Base-by-base conservation (phyloP, 2,113 vertebrate species). In the Centropus bengalensis region DNA sequence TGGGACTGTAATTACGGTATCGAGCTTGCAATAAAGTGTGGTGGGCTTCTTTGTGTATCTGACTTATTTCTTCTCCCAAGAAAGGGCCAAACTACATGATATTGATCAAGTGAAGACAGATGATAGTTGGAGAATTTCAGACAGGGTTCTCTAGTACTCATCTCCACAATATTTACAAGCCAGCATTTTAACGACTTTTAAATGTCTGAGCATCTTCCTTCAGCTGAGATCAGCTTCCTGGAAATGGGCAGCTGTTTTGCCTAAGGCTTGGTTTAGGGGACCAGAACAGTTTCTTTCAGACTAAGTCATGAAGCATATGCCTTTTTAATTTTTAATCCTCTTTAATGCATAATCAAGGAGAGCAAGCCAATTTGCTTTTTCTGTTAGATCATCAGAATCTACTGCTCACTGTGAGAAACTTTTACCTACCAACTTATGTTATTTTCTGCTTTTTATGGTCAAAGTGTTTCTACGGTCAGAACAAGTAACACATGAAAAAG, bases 301-400 rank as follows among this genome's bases (percentile, higher is more conserved):
- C 86, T 88, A 76, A 76, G 36, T 86, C 33, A 86, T 90, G 90
- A 94, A 47, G 47, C 40, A 79, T 71, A 52, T 1, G 33, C 20
- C 44, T 87, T 75, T 75, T 84, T 12, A 84, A 86, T 89, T 91
- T 86, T 95, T 86, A 93, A 91, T 87, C 56, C 51, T 82, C 86
- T 91, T 83, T 63, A 78, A 95, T 51, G 24, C 47, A 78, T 82
- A 87, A 94, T 75, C 78, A 89, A 91, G 52, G 47, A 81, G 12
- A 86, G 36, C 75, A 70, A 80, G 63, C 17, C 28, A 56, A 77
- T 66, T 73, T 82, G 59, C 14, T 62, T 84, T 80, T 92, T 77
- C 70, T 74, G 44, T 93, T 58, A 54, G 40, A 71, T 80, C 75
- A 86, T 85, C n/a, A 69, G 49, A 88, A 90, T 86, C 54, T 54